Base-by-base conservation (phyloP, 92 coral and sea anemone species). In the Porites divaricata region DNA sequence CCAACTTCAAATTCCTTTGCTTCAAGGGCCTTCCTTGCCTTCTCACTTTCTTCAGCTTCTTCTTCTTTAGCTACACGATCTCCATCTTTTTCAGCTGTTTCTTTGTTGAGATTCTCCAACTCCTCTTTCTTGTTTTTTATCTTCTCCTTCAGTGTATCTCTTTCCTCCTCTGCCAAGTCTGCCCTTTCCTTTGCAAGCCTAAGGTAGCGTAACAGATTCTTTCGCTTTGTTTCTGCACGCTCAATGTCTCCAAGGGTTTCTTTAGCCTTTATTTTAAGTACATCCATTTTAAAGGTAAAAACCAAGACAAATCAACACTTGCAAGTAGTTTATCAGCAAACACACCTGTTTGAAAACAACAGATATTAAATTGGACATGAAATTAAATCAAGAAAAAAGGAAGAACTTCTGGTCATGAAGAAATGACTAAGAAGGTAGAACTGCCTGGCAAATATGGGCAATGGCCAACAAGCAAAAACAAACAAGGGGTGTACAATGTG, bases 31-130 rank as follows among this genome's bases (percentile, higher is more conserved):
- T 94, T 94, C 50, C 98, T 90, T 9, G 84, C 88, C 49, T 92
- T 92, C 83, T 94, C 98, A 51, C 98, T 94, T 77, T 92, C 95
- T 70, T 94, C 98, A 8, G 94, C 92, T 51, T 87, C 88, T 65
- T 90, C 88, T 81, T 90, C 91, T 75, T 92, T 93, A 24, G 94
- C 95, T 54, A 78, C 68, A 21, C 89, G 83, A 20, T 85, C 76
- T 26, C 75, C 24, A 23, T 88, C 24, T 66, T 81, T 76, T 6
- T 87, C 89, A 59, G 84, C 74, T 62, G 80, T 66, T 22, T 63
- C 79, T 15, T 72, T 88, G 58, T 88, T 70, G 14, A 70, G 41
- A 72, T 81, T 89, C 57, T 80, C 91, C 67, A 92, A 63, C 49
- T 92, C 76, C 53, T 75, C 67, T 68, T 81, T 91, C 22, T 75